Base-by-base conservation (phyloP, 2,113 vertebrate species). In the Prinia subflava region DNA sequence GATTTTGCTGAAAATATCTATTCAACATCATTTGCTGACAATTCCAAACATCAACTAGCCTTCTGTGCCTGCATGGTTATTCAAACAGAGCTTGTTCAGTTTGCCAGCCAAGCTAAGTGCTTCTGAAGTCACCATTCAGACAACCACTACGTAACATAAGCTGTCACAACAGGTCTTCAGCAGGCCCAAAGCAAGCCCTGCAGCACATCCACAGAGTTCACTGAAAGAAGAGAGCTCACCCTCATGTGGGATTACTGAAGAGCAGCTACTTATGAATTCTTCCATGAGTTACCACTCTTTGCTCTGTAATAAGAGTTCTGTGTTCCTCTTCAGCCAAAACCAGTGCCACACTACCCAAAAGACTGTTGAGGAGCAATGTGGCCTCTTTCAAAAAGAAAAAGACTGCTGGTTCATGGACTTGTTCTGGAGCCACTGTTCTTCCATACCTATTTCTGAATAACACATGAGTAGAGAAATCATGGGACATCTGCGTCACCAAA, bases 41-140 rank as follows among this genome's bases (percentile, higher is more conserved):
- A 81, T 81, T 56, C 44, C 76, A 60, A 83, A 70, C 65, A 90
- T 89, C 41, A 87, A 57, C 82, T 42, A 71, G 56, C 49, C 71
- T 92, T 56, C 86, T 84, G 74, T 93, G 94, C 94, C 90, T 96
- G 68, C 15, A 37, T 82, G 80, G 68, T 78, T 87, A 64, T 64
- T 90, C 53, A 82, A 87, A 94, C 59, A 92, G 90, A 86, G 73
- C n/a, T 87, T 27, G 15, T 33, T 90, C 76, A 79, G 85, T 90
- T 69, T 81, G 60, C 64, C 46, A 83, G 92, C 93, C 95, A 95
- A 94, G 87, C 44, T 77, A 86, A 83, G 79, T 15, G 44, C 87
- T 92, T 81, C 68, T 87, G 81, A 83, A 95, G 75, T 52, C 73
- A 55, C 73, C 64, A n/a, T 35, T 89, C 89, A 80, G 83, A 93